phyloP scores from a whole-genome alignment of 2,888 invertebrate genomes.

The Poecilobothrus nobilitatus region DNA sequence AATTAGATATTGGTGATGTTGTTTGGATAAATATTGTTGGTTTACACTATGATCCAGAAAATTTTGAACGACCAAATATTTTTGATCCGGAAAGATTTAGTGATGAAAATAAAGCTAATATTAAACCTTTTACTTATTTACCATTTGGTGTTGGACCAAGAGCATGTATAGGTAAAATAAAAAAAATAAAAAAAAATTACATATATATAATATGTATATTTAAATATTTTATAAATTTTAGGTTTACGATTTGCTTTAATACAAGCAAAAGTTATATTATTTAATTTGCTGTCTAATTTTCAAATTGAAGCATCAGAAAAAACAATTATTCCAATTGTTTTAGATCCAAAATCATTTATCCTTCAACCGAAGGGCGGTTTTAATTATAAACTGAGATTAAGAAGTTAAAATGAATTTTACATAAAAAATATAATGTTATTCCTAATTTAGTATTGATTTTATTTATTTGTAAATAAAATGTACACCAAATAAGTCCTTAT shows the following conservation, averaged over 20 bases:
- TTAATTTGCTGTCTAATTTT: conserved; percentile 20
- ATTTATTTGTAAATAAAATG: no score
- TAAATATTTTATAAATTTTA: no score
- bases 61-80: conserved; percentile 48
- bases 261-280: conserved; percentile 22
- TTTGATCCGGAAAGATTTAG: conserved; percentile 54
- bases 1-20: conserved; percentile 32
- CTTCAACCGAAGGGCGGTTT: conserved; percentile 18
- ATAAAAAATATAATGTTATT: neutral
- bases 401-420: neutral
- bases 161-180: conserved; percentile 50
- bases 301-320: conserved; percentile 20
- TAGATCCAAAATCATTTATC: conserved; percentile 10
- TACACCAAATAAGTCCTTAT: no score
- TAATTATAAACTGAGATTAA: conserved; percentile 15
- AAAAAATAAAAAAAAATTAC: neutral
- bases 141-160: conserved; percentile 55
- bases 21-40: conserved; percentile 42
- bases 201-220: neutral
- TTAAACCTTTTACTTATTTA: conserved; percentile 44
- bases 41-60: conserved; percentile 47
- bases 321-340: conserved; percentile 16
- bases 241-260: conserved; percentile 23
- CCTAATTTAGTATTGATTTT: no score
- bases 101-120: conserved; percentile 48